Evolutionary conservation across 1,140 invertebrate species (phyloP).

Genomic region (Drosophila pandora): DNA sequence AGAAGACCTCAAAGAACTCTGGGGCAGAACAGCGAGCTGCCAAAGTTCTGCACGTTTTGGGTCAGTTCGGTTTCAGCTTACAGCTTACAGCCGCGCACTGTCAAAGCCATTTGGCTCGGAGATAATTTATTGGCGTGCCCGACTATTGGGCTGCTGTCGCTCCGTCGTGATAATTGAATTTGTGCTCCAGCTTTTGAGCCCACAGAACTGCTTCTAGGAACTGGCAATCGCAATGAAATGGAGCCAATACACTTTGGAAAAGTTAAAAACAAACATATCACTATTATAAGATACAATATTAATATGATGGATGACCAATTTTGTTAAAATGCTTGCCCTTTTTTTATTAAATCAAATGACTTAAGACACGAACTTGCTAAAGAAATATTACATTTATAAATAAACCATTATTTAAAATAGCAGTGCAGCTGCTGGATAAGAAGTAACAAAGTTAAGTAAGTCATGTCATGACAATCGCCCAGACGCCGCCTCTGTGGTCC

Average conservation of each 20-base stretch:
- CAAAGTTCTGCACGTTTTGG: conserved; percentile 70
- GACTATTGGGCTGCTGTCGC: conserved; percentile 60
- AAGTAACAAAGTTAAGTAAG: conserved; percentile 71
- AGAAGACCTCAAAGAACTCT: conserved; percentile 41
- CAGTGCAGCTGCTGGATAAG: conserved; percentile 74
- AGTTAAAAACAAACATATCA: not conserved
- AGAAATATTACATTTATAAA: not conserved
- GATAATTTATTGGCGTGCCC: conserved; percentile 78
- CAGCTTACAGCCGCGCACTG: conserved; percentile 58
- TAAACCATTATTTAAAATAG: conserved; percentile 1
- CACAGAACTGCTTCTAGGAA: conserved; percentile 9
- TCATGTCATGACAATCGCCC: conserved; percentile 78
- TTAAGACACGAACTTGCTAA: conserved; percentile 36
- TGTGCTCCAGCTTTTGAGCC: conserved; percentile 48
- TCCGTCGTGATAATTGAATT: conserved; percentile 80
- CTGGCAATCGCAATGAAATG: not conserved
- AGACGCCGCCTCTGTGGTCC: conserved; percentile 56
- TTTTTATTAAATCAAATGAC: conserved; percentile 25
- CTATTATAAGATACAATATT: not conserved
- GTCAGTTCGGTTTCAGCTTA: conserved; percentile 47
- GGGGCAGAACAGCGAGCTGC: conserved; percentile 44
- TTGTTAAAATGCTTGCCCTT: too few relatives aligned
- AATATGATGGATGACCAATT: too few relatives aligned
- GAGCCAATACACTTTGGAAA: not conserved
- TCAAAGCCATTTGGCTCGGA: conserved; percentile 79